phyloP scores from a whole-genome alignment of 2,888 invertebrate genomes.

The Rotaria sp. region DNA sequence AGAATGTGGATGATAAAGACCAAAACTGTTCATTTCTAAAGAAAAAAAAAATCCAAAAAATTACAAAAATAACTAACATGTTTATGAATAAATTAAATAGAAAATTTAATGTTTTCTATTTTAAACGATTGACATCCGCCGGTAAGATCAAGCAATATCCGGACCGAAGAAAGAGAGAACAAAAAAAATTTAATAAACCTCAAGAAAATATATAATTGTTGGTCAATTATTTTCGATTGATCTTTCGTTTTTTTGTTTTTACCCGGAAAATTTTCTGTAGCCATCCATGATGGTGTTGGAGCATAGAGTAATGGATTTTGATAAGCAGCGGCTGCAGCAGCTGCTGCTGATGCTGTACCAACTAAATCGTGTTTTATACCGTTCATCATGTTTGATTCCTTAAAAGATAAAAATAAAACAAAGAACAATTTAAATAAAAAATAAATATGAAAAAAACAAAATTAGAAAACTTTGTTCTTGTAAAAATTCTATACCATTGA shows the following conservation, averaged over 20 bases:
- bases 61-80: too few relatives aligned
- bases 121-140: slow-evolving; percentile 7
- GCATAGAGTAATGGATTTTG: neutral
- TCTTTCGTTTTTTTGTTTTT: neutral
- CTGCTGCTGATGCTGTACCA: neutral
- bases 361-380: neutral
- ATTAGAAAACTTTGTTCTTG: neutral
- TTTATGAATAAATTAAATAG: slow-evolving; percentile 22
- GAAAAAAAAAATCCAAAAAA: too few relatives aligned
- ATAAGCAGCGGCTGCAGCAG: neutral
- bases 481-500: neutral
- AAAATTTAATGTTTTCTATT: slow-evolving; percentile 11
- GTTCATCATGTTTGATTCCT: neutral
- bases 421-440: neutral
- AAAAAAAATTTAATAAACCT: slow-evolving; percentile 6
- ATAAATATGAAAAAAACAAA: neutral
- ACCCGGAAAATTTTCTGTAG: neutral
- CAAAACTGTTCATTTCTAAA: slow-evolving; percentile 28
- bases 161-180: neutral
- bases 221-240: neutral
- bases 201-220: neutral
- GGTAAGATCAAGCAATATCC: slow-evolving; percentile 17
- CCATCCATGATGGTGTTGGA: slow-evolving; percentile 12
- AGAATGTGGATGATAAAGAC: neutral
- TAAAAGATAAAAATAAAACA: neutral